phyloP scores from a whole-genome alignment of 2,888 invertebrate genomes.

The Conomelus anceps region DNA sequence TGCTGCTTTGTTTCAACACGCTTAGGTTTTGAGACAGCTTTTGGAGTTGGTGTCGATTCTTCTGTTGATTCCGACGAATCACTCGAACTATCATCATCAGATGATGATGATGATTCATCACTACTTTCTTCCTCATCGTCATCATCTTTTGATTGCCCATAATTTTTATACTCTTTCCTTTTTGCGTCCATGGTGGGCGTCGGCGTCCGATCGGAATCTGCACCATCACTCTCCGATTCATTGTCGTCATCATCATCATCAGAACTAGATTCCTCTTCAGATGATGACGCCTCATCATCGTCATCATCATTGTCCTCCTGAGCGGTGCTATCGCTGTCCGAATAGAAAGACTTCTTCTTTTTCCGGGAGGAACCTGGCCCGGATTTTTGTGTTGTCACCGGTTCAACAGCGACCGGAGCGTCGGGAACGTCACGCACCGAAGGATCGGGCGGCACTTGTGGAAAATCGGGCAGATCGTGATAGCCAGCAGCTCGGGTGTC shows the following conservation, averaged over 20 bases:
- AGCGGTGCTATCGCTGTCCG: constrained; percentile 45
- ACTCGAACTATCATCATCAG: neutral
- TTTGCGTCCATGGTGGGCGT: constrained; percentile 25
- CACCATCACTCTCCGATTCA: constrained; percentile 30
- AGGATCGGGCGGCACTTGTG: constrained; percentile 66
- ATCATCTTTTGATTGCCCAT: constrained; percentile 24
- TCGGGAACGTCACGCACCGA: constrained; percentile 67
- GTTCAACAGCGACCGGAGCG: constrained; percentile 39
- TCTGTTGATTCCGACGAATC: neutral
- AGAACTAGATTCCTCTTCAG: constrained; percentile 37
- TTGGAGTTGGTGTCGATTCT: neutral
- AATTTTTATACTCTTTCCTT: constrained; percentile 17
- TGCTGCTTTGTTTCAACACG: neutral
- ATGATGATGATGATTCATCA: constrained; percentile 17
- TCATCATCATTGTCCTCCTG: neutral
- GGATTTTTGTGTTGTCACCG: constrained; percentile 37
- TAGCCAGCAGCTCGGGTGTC: constrained; percentile 82
- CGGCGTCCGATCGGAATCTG: neutral
- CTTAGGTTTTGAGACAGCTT: neutral
- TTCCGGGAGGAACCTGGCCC: constrained; percentile 41
- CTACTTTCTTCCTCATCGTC: constrained; percentile 34
- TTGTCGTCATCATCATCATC: constrained; percentile 38
- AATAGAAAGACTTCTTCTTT: constrained; percentile 60
- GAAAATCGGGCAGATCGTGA: constrained; percentile 79
- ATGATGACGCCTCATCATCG: constrained; percentile 27